Base-by-base conservation (phyloP, 2,888 invertebrate species). In the Brachyopa scutellaris region DNA sequence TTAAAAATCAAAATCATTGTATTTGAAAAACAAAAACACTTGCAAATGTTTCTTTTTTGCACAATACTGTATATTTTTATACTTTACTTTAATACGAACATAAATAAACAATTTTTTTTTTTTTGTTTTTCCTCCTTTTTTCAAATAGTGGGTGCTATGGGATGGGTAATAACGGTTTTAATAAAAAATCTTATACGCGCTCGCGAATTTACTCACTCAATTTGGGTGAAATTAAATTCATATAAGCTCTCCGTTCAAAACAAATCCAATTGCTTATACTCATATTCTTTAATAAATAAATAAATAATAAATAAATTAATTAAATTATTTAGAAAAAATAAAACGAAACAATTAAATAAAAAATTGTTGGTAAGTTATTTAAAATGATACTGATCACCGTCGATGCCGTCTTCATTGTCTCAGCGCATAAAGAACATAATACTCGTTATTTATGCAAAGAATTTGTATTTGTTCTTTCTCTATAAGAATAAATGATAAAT, bases 131-230 rank as follows among this genome's bases (percentile, higher is more conserved):
- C 33, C 45, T 67, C 61, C 61, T 67, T 64, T 77, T 62, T 61
- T 73, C n/a, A n/a, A 67, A 73, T 73, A 74, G 74, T 79, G 66
- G 66, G 73, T 74, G 79, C 79, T 74, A 79, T 69, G 74, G 79
- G 74, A 79, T 79, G 73, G 79, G 74, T 74, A 67, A 73, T 61
- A 67, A n/a, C n/a, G n/a, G n/a, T n/a, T n/a, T n/a, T n/a, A n/a
- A n/a, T n/a, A n/a, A n/a, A n/a, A n/a, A n/a, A n/a, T n/a, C n/a
- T n/a, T n/a, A n/a, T n/a, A n/a, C n/a, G n/a, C n/a, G n/a, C 4
- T n/a, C 33, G 23, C 61, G 45, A 31, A 33, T 61, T 33, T 13
- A 33, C 23, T 7, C 1, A 33, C n/a, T n/a, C n/a, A n/a, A n/a
- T n/a, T n/a, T n/a, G n/a, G n/a, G n/a, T n/a, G n/a, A 42, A 42